These are phyloP conservation scores for Edolisoma coerulescens DNA, from an alignment of 2,113 vertebrate species.

Conservation along the genomic window DNA sequence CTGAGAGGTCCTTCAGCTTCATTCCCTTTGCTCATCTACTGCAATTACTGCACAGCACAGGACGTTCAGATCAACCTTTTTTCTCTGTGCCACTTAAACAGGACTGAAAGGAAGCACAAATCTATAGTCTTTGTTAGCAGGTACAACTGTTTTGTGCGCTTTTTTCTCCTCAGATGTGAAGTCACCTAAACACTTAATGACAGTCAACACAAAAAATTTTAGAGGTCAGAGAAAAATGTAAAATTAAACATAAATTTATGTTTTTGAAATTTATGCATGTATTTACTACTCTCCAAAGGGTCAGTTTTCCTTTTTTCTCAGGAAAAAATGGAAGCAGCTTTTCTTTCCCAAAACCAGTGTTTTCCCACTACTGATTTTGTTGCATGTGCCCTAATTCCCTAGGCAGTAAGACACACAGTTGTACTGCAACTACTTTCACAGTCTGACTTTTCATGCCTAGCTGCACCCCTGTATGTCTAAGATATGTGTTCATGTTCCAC, in stretches of 20 bases:
- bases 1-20: not conserved
- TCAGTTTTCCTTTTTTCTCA: not conserved
- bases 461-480: not conserved
- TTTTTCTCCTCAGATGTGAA: not conserved
- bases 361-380: not conserved
- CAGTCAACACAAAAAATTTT: not conserved
- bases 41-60: not conserved
- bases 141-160: accelerated
- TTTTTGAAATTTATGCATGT: not conserved
- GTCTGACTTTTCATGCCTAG: not conserved
- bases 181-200: accelerated
- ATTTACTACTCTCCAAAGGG: not conserved
- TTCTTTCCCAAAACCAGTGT: not conserved
- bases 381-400: not conserved
- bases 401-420: not conserved
- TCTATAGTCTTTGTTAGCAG: not conserved
- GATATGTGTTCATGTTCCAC: not conserved
- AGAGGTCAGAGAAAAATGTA: not conserved
- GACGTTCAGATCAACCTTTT: not conserved
- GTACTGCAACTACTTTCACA: not conserved
- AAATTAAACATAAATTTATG: not conserved
- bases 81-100: not conserved
- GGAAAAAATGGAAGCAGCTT: not conserved
- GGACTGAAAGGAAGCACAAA: not conserved
- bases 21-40: not conserved